phyloP scores from a whole-genome alignment of 2,797 vertebrate species.

The Hoplostethus atlanticus region DNA sequence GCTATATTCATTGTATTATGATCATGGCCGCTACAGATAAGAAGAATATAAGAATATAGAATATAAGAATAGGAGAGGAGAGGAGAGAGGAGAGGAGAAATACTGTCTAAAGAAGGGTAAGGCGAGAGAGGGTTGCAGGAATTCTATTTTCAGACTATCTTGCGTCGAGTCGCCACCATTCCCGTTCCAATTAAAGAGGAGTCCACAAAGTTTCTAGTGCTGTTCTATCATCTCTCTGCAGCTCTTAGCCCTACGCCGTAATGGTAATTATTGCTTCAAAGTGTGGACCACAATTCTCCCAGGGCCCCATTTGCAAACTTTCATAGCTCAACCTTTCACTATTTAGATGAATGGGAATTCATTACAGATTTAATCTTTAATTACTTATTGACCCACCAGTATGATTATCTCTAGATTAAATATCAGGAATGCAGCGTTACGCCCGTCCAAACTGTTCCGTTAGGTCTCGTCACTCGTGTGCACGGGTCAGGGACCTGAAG shows the following conservation, averaged over 20 bases:
- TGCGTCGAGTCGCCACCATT: conserved; percentile 53
- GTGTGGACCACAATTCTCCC: conserved; percentile 74
- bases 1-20: neutral
- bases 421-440: conserved; percentile 34
- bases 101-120: conserved; percentile 30
- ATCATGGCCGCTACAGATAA: conserved; percentile 16
- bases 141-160: conserved; percentile 52
- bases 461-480: conserved; percentile 7
- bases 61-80: neutral
- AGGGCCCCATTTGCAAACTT: conserved; percentile 79
- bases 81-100: conserved; percentile 3
- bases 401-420: conserved; percentile 54
- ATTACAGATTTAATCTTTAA: conserved; percentile 82
- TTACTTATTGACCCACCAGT: conserved; percentile 73
- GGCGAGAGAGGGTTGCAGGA: conserved; percentile 23
- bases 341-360: conserved; percentile 81
- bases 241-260: conserved; percentile 58
- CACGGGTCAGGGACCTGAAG: conserved; percentile 51
- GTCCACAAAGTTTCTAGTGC: conserved; percentile 58
- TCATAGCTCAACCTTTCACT: conserved; percentile 77
- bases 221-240: conserved; percentile 64
- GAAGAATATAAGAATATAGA: too few species aligned
- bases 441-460: conserved; percentile 21
- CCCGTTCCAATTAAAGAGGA: conserved; percentile 76
- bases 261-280: conserved; percentile 85